These are phyloP conservation scores for Petrocephalus schoutedeni DNA, from an alignment of 2,797 vertebrate genomes.

Conservation along the genomic window DNA sequence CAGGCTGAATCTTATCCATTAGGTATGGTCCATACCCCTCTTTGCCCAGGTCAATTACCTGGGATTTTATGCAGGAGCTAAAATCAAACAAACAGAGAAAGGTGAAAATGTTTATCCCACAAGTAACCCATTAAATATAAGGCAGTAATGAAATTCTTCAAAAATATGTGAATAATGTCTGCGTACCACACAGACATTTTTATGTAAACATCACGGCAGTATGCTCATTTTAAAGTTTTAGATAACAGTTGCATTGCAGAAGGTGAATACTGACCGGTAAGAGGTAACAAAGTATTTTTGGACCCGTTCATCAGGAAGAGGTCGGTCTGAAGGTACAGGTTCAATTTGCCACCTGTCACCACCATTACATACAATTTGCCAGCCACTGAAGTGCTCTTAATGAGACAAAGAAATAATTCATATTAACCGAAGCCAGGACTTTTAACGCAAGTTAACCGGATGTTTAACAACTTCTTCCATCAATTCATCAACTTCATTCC, in stretches of 20 bases:
- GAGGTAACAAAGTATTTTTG: conserved; percentile 83
- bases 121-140: not conserved
- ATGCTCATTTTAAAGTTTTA: not conserved
- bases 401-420: not conserved
- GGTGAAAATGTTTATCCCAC: not conserved
- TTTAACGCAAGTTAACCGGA: not conserved
- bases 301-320: conserved; percentile 55
- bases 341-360: conserved; percentile 75
- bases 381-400: conserved; percentile 65
- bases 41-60: conserved; percentile 65
- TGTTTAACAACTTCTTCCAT: not conserved
- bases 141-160: not conserved
- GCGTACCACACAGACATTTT: not conserved
- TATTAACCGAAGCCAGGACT: not conserved
- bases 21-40: conserved; percentile 72
- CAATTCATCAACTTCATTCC: not conserved
- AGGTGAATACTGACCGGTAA: conserved; percentile 60
- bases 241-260: not conserved
- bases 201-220: not conserved
- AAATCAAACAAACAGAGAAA: not conserved
- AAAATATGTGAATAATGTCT: not conserved
- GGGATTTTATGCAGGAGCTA: conserved; percentile 74
- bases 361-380: conserved; percentile 62
- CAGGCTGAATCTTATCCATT: conserved; percentile 74
- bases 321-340: conserved; percentile 32